phyloP scores from a whole-genome alignment of 2,113 vertebrate species.

The Falcunculus frontatus region DNA sequence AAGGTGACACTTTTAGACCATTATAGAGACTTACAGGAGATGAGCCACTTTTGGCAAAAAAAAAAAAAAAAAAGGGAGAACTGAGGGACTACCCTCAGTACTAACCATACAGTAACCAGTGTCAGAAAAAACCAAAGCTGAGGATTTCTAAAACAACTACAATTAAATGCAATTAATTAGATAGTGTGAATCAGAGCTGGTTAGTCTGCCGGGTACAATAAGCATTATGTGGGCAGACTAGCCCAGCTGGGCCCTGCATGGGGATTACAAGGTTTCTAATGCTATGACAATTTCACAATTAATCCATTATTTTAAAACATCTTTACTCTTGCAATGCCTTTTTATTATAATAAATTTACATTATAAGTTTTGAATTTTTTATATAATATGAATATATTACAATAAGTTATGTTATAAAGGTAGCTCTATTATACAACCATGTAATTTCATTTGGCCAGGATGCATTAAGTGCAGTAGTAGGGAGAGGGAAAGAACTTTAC shows the following conservation, averaged over 20 bases:
- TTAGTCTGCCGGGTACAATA: background rate
- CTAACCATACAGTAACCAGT: background rate
- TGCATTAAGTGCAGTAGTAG: background rate
- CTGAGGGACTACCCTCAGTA: background rate
- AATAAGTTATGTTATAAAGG: background rate
- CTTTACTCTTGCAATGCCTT: background rate
- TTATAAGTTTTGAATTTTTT: background rate
- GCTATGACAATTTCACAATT: background rate
- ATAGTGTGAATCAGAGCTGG: background rate
- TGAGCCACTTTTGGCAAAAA: fast-evolving
- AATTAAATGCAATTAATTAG: background rate
- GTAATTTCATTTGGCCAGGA: background rate
- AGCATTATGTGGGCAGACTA: background rate
- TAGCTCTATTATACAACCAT: background rate
- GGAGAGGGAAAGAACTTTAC: background rate
- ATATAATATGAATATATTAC: background rate
- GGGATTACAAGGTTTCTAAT: background rate
- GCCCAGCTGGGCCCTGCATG: background rate
- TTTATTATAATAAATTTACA: background rate
- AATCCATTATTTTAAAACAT: background rate
- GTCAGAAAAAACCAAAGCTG: background rate
- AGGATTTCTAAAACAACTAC: background rate
- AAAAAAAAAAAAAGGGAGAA: background rate
- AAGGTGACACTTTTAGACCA: background rate
- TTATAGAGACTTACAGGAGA: background rate